Evolutionary conservation across 2,888 invertebrate species (phyloP).

Genomic region (Hypomecis punctinalis): DNA sequence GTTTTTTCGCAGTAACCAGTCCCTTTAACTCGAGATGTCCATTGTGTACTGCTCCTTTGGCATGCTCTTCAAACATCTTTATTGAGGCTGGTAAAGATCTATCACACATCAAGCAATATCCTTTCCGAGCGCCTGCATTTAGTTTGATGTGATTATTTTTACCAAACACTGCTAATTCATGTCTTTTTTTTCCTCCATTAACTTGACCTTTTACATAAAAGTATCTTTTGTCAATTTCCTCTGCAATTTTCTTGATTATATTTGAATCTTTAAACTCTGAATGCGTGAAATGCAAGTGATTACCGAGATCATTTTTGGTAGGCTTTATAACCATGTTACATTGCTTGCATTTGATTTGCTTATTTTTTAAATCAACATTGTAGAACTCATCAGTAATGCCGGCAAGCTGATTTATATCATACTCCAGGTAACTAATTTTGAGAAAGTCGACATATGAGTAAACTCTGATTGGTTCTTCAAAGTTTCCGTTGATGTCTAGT

Average conservation of each 20-base stretch:
- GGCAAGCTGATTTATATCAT: slow-evolving; percentile 41
- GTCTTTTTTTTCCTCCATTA: slow-evolving; percentile 60
- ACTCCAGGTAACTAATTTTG: slow-evolving; percentile 34
- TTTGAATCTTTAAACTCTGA: slow-evolving; percentile 11
- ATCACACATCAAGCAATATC: slow-evolving; percentile 63
- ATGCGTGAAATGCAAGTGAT: slow-evolving; percentile 47
- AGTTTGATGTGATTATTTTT: slow-evolving; percentile 59
- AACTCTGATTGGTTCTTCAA: slow-evolving; percentile 21
- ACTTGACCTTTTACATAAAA: slow-evolving; percentile 6
- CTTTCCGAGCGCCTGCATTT: slow-evolving; percentile 60
- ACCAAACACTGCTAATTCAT: slow-evolving; percentile 58
- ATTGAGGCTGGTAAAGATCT: slow-evolving; percentile 54
- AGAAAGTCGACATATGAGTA: slow-evolving; percentile 8
- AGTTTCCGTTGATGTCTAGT: neutral
- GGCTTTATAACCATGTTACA: slow-evolving; percentile 51
- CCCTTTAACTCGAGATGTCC: slow-evolving; percentile 59
- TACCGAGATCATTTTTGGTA: slow-evolving; percentile 41
- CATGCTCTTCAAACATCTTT: slow-evolving; percentile 56
- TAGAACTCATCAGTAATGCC: slow-evolving; percentile 48
- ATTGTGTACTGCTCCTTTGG: slow-evolving; percentile 54
- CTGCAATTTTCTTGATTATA: neutral
- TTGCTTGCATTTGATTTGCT: slow-evolving; percentile 53
- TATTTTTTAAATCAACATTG: slow-evolving; percentile 48
- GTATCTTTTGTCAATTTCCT: slow-evolving; percentile 34
- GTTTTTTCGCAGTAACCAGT: slow-evolving; percentile 41